Base-by-base conservation (phyloP, 2,113 vertebrate genomes). In the Turdus rufiventris region DNA sequence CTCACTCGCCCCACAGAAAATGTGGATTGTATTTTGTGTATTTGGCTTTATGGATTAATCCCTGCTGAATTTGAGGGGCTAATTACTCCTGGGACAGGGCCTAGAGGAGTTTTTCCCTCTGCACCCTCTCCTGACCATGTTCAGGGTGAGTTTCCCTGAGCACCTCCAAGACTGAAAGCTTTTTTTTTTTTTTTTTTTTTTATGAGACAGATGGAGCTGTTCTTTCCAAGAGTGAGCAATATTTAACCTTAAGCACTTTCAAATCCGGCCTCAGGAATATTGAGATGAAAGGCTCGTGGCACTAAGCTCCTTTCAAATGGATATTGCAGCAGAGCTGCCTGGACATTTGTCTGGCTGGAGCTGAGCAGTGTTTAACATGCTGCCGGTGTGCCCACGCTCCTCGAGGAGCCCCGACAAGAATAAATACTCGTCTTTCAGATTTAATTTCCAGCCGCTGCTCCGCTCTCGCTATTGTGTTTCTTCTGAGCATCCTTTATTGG, bases 161-260 rank as follows among this genome's bases (percentile, higher is more conserved):
- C 78, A 96, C 91, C 91, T 94, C 89, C 83, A 83, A 62, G 94
- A 89, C 85, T 48, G 89, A 95, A 94, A 95, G 83, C 82, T 61
- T 94, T 96, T 84, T 91, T 62, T 68, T 63, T 94, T 14, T 96
- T 81, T 89, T 88, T 77, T 31, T 81, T 29, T 71, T 78, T 76
- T 53, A 72, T 8, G 70, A 95, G 89, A 91, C 92, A 93, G 86
- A 95, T 91, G 86, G 96, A 96, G 92, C 95, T 83, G 96, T 88
- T 96, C 94, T 94, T 95, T 96, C 96, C 91, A 90, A 91, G 95
- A 96, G 80, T 85, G 94, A 96, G 95, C 92, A 95, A 97, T 96
- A 96, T 94, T 96, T 96, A 96, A 97, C 96, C 96, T 97, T 94
- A 94, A 93, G 93, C 93, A 85, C 94, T 96, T 91, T 97, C 95